Conservation (phyloP, 2,888 invertebrate species). For the Acleris sparsana region DNA sequence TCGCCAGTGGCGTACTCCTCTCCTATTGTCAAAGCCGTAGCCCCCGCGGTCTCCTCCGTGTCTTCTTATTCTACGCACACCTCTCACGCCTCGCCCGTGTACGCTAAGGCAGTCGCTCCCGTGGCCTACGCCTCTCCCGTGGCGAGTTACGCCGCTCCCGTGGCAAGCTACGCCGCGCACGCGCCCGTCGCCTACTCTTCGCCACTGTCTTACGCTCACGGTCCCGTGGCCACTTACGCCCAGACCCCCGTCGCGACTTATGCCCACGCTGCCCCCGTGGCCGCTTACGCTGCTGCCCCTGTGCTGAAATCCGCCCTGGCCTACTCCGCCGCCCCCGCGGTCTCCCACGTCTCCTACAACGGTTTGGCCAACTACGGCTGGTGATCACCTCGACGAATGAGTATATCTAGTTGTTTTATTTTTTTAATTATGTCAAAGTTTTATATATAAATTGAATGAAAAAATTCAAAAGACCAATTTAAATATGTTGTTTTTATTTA, state of each 20-base stretch:
- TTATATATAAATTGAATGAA: slow-evolving; percentile 72
- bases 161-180: slow-evolving; percentile 50
- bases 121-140: slow-evolving; percentile 46
- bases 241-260: slow-evolving; percentile 48
- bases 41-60: slow-evolving; percentile 55
- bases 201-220: slow-evolving; percentile 39
- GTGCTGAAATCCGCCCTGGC: slow-evolving; percentile 34
- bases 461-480: slow-evolving; percentile 50
- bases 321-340: slow-evolving; percentile 52
- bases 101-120: slow-evolving; percentile 51
- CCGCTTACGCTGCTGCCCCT: slow-evolving; percentile 55
- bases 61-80: slow-evolving; percentile 49
- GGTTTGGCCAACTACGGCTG: slow-evolving; percentile 86
- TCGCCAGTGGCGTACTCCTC: slow-evolving; percentile 55
- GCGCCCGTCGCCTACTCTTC: slow-evolving; percentile 42
- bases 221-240: slow-evolving; percentile 51
- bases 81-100: slow-evolving; percentile 45
- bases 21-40: slow-evolving; percentile 61
- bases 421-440: slow-evolving; percentile 62
- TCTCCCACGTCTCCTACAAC: slow-evolving; percentile 86
- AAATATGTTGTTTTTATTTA: slow-evolving; percentile 16
- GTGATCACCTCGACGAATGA: slow-evolving; percentile 73
- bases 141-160: slow-evolving; percentile 47
- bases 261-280: slow-evolving; percentile 43
- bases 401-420: slow-evolving; percentile 61